Base-by-base conservation (phyloP, 2,888 invertebrate genomes). In the Ectobius pallidus region DNA sequence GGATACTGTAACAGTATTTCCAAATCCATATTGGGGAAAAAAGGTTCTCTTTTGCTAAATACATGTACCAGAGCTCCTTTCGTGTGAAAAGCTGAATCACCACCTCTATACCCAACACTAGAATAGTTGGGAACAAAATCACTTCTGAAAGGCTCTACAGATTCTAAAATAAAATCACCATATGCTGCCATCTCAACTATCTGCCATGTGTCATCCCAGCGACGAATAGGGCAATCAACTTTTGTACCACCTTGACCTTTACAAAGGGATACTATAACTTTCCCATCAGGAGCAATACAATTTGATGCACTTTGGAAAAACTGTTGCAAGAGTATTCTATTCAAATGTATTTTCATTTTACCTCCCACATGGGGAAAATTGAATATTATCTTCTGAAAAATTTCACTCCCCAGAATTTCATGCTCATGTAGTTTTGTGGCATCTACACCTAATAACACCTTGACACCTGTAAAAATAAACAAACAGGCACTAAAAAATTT, bases 351-450 rank as follows among this genome's bases (percentile, higher is more conserved):
- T 78, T 87, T 86, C 80, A 88, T 88, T 81, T 89, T 88, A 7
- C 88, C 88, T 39, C 88, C 88, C 49, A 84, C 83, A 79, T 88
- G 88, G 9, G 89, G 89, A 78, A 89, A 89, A 78, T 89, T 89
- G 80, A 89, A 89, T 69, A 89, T 81, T 46, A 89, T 84, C 77
- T 83, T 82, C 30, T 83, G 79, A 78, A 85, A 88, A 30, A 69
- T 74, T 46, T 80, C 75, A 1, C 62, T 76, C 20, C 73, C 77
- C 6, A 83, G 76, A 22, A 76, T 73, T 16, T 78, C 63, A 75
- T 83, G 77, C 6, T 79, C 71, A 30, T 81, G 78, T 39, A 87
- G 79, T 73, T 82, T 81, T 16, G 85, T 86, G n/a, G 85, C 87
- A 82, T 87, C 87, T 44, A 86, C 82, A 44, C 83, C 83, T 71